Evolutionary conservation across 1,140 invertebrate genomes (phyloP), one percentile per base, ranked within the genome.

Genomic region (Lucilia sericata): DNA sequence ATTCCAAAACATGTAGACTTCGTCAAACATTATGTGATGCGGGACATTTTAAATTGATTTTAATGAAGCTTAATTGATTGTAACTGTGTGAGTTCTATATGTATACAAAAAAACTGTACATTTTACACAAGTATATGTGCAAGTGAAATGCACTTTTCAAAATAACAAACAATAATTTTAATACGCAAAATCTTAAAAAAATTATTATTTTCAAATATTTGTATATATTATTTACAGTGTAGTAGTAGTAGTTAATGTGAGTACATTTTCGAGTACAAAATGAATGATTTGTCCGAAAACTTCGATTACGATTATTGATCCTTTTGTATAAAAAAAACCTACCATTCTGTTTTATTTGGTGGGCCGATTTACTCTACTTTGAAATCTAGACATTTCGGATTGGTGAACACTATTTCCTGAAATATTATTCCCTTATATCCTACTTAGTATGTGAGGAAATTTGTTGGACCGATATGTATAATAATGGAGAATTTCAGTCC

Each of bases 31-130:
- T 36, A 47, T 70, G 19, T 70, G 65, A 80, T 80, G 76, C 76
- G 76, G 76, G 76, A 80, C 76, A 80, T 80, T 78, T 80, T 80
- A 80, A 80, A 80, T 80, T 80, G 76, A 80, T 80, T 80, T 80
- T 80, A 80, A 80, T 80, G 76, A 80, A 80, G 3, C 76, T 80
- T 80, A 80, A 80, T 80, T 80, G 76, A 80, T 80, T 49, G 76
- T 49, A 80, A 51, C 76, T 49, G 76, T 80, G 7, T 78, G 36
- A 47, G 47, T 80, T 9, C 76, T 70, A 70, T 70, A 70, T 21
- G n/a, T 70, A 70, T 21, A 25, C 10, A 55, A 12, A 4, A 42
- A 42, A 12, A 55, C 51, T 55, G 12, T 55, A 55, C 51, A 55
- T 55, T 13, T 14, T 4, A n/a, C 19, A 60, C 10, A 60, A 12